Base-by-base conservation (phyloP, 1,140 invertebrate genomes). In the Drosophila orena region DNA sequence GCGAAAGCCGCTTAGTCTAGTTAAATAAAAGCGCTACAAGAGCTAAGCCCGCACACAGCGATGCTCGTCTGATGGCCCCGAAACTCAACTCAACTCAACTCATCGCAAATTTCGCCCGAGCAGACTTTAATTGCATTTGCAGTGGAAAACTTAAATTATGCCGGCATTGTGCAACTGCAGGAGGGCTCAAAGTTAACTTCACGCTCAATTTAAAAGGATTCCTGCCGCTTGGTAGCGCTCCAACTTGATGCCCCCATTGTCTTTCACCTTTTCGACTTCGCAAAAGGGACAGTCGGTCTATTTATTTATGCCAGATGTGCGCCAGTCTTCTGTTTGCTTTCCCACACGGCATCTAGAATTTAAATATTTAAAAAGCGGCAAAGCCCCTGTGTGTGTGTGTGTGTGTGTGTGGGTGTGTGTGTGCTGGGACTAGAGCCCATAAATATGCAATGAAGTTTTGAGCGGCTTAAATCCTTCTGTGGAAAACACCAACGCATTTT, bases 261-360 rank as follows among this genome's bases (percentile, higher is more conserved):
- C 44, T 38, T 50, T 55, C 17, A 74, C 57, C 69, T 70, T 70
- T 49, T 42, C 50, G 17, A 38, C 30, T 43, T 43, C 44, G 20
- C 50, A 52, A 73, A 66, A 40, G 71, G 46, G 46, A 57, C 54
- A 56, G 38, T 30, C 30, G 30, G 8, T 60, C 65, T 85, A 79
- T 86, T 86, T 86, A 86, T 85, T 85, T 86, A 85, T 85, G 78
- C 78, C 81, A 85, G 69, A 76, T 85, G 81, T 79, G 78, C 58
- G 61, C 42, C 53, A 47, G 60, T 77, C 64, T 64, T 54, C 52
- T 58, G 55, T 65, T 71, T 35, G 56, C 20, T 38, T 56, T 55
- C 47, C 44, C 59, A 47, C 79, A 49, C 44, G 54, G 44, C 34
- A 20, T 53, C 58, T 61, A 55, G 69, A 66, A 88, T 88, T 86